Base-by-base conservation (phyloP, 2,888 invertebrate genomes). In the Phyllotreta cruciferae region DNA sequence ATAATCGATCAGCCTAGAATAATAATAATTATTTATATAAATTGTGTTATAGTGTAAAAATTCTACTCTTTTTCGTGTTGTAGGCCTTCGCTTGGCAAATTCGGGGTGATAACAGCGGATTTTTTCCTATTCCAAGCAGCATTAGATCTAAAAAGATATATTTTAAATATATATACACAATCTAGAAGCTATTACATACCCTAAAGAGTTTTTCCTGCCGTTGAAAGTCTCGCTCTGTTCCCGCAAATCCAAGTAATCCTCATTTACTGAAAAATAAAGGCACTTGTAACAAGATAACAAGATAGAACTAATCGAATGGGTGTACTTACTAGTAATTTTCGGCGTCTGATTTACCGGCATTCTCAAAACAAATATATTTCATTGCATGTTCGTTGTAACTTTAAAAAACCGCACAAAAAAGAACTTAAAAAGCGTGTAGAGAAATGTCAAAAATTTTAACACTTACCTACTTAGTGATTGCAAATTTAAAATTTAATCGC, bases 161-260 rank as follows among this genome's bases (percentile, higher is more conserved):
- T n/a, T 10, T 14, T 53, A 53, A 47, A 13, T 11, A 10, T 6
- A 6, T 24, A 44, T 24, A n/a, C 7, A 56, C 13, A 41, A 3
- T 34, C 41, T 47, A 35, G 8, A 7, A 49, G 35, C n/a, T 34
- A 14, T 39, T 14, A 38, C 60, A 42, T 56, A 68, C 66, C 54
- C 56, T 49, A 52, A 58, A 11, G 42, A 34, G 35, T 60, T 63
- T 47, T 47, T 57, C 37, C 42, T 53, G 56, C 35, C 60, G 56
- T 63, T 60, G 56, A 44, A 13, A 14, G 39, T 61, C 45, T 63
- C 62, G 13, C 44, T 52, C 41, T 53, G 39, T 7, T 65, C 54
- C 62, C 68, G 68, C 49, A 71, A 55, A 63, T 71, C 70, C 54
- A 70, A 10, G 49, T 65, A 71, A 14, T 69, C 70, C 38, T 71